Percentiles rank a stretch among this genome's conserved stretches.
These are phyloP conservation scores for Mya arenaria DNA, from an alignment of 1,140 invertebrate genomes.

Conservation along the genomic window DNA sequence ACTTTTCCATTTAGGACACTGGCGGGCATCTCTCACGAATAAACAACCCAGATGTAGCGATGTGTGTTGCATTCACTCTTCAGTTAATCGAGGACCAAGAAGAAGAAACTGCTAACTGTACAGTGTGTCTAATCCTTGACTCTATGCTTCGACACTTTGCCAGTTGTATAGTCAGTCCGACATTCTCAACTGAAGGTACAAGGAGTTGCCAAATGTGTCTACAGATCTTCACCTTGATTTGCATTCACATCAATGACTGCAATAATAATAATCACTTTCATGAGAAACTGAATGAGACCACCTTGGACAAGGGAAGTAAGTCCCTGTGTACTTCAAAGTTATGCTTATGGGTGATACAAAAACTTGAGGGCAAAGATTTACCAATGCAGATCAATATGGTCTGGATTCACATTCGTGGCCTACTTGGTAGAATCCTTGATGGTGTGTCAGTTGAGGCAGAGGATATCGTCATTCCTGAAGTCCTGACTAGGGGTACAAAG, in stretches of 20 bases:
- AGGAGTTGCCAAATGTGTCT: slow-evolving; percentile 41
- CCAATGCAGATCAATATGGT: slow-evolving; percentile 15
- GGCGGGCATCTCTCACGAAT: background rate
- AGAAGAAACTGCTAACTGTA: background rate
- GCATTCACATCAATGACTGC: slow-evolving; percentile 47
- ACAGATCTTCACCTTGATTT: slow-evolving; percentile 55
- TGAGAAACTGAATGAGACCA: background rate
- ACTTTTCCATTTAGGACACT: background rate
- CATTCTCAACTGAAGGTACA: background rate
- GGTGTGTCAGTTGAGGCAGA: background rate
- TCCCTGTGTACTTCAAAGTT: background rate
- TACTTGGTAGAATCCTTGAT: slow-evolving; percentile 39
- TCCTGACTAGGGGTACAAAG: too few species aligned
- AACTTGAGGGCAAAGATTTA: slow-evolving; percentile 22
- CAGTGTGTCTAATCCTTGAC: background rate
- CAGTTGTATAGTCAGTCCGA: too few species aligned
- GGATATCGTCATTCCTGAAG: background rate
- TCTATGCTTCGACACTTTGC: too few species aligned
- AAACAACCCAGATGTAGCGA: background rate
- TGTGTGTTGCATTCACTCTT: background rate
- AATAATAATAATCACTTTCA: background rate
- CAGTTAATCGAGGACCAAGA: background rate
- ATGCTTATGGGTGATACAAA: slow-evolving; percentile 36
- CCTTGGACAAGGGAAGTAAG: background rate
- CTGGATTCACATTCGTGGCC: slow-evolving; percentile 33